Evolutionary conservation across 2,888 invertebrate species (phyloP).

Genomic region (Drosophila prolongata): DNA sequence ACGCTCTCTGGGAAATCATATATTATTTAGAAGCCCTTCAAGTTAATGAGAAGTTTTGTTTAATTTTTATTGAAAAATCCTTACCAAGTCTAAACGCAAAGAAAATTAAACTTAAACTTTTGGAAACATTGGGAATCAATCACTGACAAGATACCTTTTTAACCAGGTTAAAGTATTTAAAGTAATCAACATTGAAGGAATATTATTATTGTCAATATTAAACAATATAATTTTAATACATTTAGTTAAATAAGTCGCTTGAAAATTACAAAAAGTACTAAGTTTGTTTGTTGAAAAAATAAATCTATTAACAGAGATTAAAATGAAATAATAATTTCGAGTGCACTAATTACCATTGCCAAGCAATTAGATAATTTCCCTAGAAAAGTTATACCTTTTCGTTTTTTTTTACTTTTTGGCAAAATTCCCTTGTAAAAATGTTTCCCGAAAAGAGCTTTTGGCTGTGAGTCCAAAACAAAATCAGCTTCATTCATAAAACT

Average conservation of each 20-base stretch:
- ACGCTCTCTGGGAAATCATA: background rate
- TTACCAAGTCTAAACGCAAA: no score
- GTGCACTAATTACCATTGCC: conserved; percentile 8
- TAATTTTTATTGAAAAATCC: background rate
- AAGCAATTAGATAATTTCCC: conserved; percentile 13
- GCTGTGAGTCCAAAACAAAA: conserved; percentile 4
- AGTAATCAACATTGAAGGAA: no score
- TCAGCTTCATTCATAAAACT: conserved; percentile 46
- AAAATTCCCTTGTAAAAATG: conserved; percentile 18
- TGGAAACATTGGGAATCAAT: no score
- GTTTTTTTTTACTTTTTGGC: conserved; percentile 1
- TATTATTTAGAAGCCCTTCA: no score
- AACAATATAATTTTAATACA: no score
- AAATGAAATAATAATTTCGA: conserved; percentile 7
- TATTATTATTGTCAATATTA: no score
- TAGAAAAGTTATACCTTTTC: background rate
- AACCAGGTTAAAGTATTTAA: no score
- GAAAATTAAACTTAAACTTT: no score
- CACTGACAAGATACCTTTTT: no score
- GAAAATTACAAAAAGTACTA: background rate
- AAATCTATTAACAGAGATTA: no score
- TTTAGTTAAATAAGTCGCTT: no score
- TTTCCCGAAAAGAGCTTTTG: conserved; percentile 24
- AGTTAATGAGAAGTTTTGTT: background rate
- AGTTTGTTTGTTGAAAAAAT: no score